These are phyloP conservation scores for Sanderia malayensis DNA, from an alignment of 30 jellyfish, hydroid and myxozoan genomes.

Conservation along the genomic window DNA sequence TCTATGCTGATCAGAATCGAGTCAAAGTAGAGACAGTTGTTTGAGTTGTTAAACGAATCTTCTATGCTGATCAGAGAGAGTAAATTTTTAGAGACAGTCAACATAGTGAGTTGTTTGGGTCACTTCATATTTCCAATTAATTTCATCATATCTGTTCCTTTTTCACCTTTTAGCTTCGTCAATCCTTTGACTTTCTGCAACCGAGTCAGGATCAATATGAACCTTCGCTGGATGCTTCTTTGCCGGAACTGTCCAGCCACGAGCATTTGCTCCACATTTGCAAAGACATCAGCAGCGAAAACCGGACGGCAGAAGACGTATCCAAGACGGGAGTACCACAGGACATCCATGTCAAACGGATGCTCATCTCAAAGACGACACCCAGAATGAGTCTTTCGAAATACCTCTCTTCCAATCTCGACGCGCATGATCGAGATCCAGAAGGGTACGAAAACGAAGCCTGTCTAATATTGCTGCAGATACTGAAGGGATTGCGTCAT, in stretches of 20 bases:
- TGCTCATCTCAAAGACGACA: constrained; percentile 68
- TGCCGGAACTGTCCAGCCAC: constrained; percentile 52
- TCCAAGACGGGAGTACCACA: constrained; percentile 60
- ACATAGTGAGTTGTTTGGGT: no score
- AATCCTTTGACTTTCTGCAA: constrained; percentile 51
- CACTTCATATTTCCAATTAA: not conserved
- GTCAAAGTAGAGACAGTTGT: no score
- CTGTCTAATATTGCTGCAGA: constrained; percentile 70
- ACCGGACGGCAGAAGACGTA: constrained; percentile 10
- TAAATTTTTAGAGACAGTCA: no score
- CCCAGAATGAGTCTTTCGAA: constrained; percentile 72
- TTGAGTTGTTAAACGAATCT: no score
- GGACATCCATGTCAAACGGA: constrained; percentile 66
- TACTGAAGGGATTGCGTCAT: constrained; percentile 72
- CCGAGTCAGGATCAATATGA: not conserved
- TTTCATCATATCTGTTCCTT: not conserved
- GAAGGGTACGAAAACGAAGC: constrained; percentile 83
- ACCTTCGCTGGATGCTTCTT: not conserved
- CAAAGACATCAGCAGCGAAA: constrained; percentile 57
- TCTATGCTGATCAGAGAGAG: no score
- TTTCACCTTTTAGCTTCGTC: constrained; percentile 36
- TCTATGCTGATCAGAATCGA: no score
- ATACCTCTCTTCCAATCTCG: constrained; percentile 66
- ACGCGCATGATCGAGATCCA: constrained; percentile 71
- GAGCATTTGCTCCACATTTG: constrained; percentile 82